phyloP scores from a whole-genome alignment of 1,140 invertebrate genomes.

The Pachypsylla venusta region DNA sequence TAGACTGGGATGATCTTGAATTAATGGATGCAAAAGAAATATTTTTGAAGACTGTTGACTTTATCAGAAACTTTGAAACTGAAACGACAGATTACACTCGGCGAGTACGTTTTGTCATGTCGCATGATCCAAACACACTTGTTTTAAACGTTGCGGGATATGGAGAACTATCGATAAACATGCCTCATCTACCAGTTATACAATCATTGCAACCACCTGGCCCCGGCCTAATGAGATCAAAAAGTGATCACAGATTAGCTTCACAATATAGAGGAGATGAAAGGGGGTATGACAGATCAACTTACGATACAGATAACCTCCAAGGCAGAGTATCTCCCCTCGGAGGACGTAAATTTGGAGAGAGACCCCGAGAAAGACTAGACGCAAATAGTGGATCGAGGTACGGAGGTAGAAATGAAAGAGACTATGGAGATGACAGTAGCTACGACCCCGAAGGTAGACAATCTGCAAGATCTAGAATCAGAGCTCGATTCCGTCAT shows the following conservation, averaged over 20 bases:
- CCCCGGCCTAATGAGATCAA: slow-evolving; percentile 72
- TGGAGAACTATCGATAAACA: slow-evolving; percentile 69
- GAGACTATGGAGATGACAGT: slow-evolving; percentile 42
- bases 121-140: slow-evolving; percentile 77
- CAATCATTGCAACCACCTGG: slow-evolving; percentile 42
- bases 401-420: slow-evolving; percentile 31
- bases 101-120: slow-evolving; percentile 66
- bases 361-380: slow-evolving; percentile 29
- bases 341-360: slow-evolving; percentile 55
- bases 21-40: slow-evolving; percentile 88
- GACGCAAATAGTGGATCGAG: slow-evolving; percentile 33
- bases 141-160: slow-evolving; percentile 63
- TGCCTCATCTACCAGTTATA: slow-evolving; percentile 36
- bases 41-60: slow-evolving; percentile 84
- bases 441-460: slow-evolving; percentile 39
- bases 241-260: slow-evolving; percentile 82
- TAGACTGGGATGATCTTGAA: slow-evolving; percentile 75
- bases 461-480: slow-evolving; percentile 40
- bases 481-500: slow-evolving; percentile 53
- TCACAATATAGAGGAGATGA: slow-evolving; percentile 76
- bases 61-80: slow-evolving; percentile 83
- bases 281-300: slow-evolving; percentile 30
- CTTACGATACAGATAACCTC: slow-evolving; percentile 27
- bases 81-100: slow-evolving; percentile 77
- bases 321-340: slow-evolving; percentile 43